These are phyloP conservation scores for Tyto alba DNA, from an alignment of 2,113 vertebrate species.

Conservation along the genomic window DNA sequence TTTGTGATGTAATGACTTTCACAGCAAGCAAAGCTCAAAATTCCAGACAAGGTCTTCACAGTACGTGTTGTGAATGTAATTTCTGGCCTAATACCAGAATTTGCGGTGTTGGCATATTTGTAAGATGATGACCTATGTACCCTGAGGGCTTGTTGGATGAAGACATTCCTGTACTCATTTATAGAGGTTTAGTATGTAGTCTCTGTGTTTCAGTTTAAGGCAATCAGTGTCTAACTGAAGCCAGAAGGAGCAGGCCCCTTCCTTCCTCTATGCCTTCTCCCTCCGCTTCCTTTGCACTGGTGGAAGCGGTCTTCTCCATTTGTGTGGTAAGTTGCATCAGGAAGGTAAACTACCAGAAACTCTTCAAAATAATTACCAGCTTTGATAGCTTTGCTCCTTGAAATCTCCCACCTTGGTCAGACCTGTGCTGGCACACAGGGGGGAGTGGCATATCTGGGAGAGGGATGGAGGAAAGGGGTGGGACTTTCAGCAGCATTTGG, in stretches of 20 bases:
- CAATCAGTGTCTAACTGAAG: background rate
- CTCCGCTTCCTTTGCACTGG: background rate
- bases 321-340: background rate
- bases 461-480: background rate
- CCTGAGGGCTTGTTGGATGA: background rate
- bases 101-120: background rate
- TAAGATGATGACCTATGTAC: background rate
- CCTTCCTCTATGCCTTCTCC: background rate
- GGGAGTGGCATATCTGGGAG: background rate
- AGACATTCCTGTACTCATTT: background rate
- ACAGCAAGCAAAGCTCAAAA: background rate
- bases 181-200: background rate
- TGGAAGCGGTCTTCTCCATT: background rate
- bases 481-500: background rate
- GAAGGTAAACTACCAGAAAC: background rate
- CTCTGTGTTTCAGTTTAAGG: background rate
- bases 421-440: background rate
- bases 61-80: background rate
- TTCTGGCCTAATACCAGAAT: background rate
- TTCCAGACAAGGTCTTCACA: background rate
- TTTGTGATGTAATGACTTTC: background rate
- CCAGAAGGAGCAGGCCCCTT: background rate
- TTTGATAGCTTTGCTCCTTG: background rate
- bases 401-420: background rate
- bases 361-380: background rate